A percentile compares a stretch with the other conserved stretches of the same genome.
phyloP scores from a whole-genome alignment of 2,113 vertebrate species.

The Poicephalus meyeri region DNA sequence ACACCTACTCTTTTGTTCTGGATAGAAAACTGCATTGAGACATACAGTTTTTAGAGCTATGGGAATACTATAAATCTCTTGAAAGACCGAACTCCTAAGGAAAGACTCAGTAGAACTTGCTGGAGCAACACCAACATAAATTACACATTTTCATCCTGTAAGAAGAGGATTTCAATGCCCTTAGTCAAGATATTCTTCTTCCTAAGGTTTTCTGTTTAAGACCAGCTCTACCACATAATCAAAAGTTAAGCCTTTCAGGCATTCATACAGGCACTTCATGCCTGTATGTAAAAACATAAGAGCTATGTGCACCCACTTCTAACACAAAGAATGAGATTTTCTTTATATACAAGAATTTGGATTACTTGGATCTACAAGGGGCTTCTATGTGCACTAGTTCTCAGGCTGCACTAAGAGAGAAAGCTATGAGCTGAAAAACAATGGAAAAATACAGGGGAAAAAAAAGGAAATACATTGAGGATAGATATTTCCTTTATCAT shows the following conservation, averaged over 20 bases:
- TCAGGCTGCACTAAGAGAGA: background rate
- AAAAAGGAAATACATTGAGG: background rate
- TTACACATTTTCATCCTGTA: background rate
- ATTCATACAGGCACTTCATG: background rate
- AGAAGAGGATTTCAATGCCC: background rate
- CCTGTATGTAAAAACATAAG: background rate
- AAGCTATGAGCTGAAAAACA: background rate
- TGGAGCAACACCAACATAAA: background rate
- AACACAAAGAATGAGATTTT: background rate
- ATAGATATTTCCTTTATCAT: background rate
- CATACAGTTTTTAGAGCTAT: background rate
- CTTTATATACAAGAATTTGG: background rate
- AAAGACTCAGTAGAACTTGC: background rate
- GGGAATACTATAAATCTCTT: background rate
- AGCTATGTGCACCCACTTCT: background rate
- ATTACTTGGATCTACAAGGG: background rate
- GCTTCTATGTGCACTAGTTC: background rate
- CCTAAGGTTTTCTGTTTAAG: background rate
- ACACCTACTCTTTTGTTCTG: background rate
- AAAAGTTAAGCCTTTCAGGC: background rate
- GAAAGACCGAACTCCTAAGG: background rate
- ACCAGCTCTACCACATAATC: background rate
- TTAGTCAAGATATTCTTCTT: background rate
- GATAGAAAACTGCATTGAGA: background rate
- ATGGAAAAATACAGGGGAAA: background rate